These are phyloP conservation scores for Busseola fusca DNA, from an alignment of 2,888 invertebrate species.

Conservation along the genomic window DNA sequence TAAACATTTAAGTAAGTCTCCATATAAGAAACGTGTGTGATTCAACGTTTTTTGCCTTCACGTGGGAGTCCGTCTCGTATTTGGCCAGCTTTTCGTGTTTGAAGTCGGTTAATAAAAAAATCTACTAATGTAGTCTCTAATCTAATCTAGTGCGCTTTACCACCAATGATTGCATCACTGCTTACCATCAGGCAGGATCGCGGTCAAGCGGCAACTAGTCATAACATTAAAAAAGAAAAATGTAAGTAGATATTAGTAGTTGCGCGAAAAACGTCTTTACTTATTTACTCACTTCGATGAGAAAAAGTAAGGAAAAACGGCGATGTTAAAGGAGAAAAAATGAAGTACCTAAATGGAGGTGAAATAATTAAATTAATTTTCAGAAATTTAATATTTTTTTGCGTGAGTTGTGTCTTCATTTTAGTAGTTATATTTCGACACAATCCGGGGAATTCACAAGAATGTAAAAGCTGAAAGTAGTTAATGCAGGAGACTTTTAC, in stretches of 20 bases:
- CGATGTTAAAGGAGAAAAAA: conserved; percentile 25
- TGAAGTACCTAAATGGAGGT: conserved; percentile 34
- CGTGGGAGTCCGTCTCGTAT: too few relatives aligned
- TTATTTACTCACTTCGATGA: neutral
- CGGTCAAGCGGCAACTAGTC: too few relatives aligned
- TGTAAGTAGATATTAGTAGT: neutral
- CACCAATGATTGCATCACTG: too few relatives aligned
- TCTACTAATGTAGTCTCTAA: too few relatives aligned
- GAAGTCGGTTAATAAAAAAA: neutral
- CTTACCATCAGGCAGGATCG: too few relatives aligned
- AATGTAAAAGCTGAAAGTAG: conserved; percentile 14
- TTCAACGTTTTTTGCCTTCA: too few relatives aligned
- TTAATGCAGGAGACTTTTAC: conserved; percentile 16
- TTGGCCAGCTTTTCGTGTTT: neutral
- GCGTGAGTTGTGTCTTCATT: neutral
- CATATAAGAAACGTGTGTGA: too few relatives aligned
- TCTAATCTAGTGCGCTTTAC: too few relatives aligned
- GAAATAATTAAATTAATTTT: conserved; percentile 34
- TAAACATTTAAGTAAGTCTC: too few relatives aligned
- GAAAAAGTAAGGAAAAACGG: neutral
- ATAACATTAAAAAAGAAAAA: too few relatives aligned
- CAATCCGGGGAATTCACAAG: neutral
- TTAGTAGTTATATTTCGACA: neutral
- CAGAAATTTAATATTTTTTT: conserved; percentile 10
- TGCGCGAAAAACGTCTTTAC: too few relatives aligned